These are phyloP conservation scores for Poeciliopsis infans DNA, from an alignment of 2,797 vertebrate species.

Conservation along the genomic window DNA sequence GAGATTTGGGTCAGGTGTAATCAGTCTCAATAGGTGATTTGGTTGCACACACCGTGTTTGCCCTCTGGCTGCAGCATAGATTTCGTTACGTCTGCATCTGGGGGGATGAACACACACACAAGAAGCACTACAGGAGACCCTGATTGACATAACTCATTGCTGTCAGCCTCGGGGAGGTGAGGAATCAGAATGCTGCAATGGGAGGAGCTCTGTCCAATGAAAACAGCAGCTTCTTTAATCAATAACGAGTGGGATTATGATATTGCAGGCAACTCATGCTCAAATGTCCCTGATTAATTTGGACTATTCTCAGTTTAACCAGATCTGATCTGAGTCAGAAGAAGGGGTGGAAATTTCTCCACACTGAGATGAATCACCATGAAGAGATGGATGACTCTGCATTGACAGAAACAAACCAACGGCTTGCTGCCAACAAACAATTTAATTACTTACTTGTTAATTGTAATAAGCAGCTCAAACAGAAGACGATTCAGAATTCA, in stretches of 20 bases:
- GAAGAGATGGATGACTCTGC: background rate
- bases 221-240: background rate
- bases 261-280: background rate
- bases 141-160: slow-evolving; percentile 24
- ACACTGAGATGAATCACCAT: background rate
- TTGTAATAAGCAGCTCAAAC: background rate
- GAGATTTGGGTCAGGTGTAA: slow-evolving; percentile 28
- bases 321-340: background rate
- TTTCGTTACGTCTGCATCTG: slow-evolving; percentile 48
- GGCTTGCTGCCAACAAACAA: background rate
- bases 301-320: background rate
- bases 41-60: slow-evolving; percentile 27
- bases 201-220: background rate
- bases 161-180: background rate
- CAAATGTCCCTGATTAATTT: background rate
- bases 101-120: slow-evolving; percentile 18
- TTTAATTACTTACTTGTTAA: background rate
- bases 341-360: background rate
- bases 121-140: slow-evolving; percentile 4
- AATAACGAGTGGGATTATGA: background rate
- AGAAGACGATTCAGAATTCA: background rate
- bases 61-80: slow-evolving; percentile 51
- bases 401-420: background rate
- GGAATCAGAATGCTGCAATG: slow-evolving; percentile 6
- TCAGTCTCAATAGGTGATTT: slow-evolving; percentile 24